Conservation (phyloP, 2,888 invertebrate species). For the Macaria liturata region DNA sequence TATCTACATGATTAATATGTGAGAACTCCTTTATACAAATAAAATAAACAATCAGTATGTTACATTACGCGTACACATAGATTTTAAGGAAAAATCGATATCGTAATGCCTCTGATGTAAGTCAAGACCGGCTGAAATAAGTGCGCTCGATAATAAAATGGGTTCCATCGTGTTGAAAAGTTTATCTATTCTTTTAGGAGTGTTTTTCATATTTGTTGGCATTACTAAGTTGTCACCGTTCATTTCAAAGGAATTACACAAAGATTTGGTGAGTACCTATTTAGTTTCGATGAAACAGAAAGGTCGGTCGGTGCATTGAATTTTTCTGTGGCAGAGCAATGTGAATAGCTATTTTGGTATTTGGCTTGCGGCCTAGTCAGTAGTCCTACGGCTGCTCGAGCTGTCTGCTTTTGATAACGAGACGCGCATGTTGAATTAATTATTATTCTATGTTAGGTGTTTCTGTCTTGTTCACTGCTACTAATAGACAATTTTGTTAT, state of each 20-base stretch:
- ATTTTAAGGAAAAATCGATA: slow-evolving; percentile 30
- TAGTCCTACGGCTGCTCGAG: slow-evolving; percentile 63
- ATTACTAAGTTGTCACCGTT: slow-evolving; percentile 95
- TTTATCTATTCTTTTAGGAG: slow-evolving; percentile 94
- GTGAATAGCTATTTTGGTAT: slow-evolving; percentile 78
- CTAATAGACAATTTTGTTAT: too few relatives aligned
- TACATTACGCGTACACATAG: slow-evolving; percentile 22
- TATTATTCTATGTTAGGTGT: slow-evolving; percentile 3
- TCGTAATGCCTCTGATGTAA: slow-evolving; percentile 39
- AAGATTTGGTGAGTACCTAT: slow-evolving; percentile 93
- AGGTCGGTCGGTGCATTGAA: slow-evolving; percentile 68
- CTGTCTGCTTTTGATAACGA: slow-evolving; percentile 63
- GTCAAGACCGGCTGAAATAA: slow-evolving; percentile 38
- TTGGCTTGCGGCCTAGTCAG: slow-evolving; percentile 82
- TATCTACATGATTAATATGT: slow-evolving; percentile 18
- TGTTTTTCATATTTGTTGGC: slow-evolving; percentile 98
- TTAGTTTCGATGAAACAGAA: slow-evolving; percentile 39
- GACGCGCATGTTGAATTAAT: slow-evolving; percentile 35
- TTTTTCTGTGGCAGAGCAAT: slow-evolving; percentile 73
- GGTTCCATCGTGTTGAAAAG: slow-evolving; percentile 93
- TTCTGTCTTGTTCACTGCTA: too few relatives aligned
- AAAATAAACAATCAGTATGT: slow-evolving; percentile 7
- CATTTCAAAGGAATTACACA: slow-evolving; percentile 97
- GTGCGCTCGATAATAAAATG: slow-evolving; percentile 53
- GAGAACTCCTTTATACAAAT: slow-evolving; percentile 13